Base-by-base conservation (phyloP, 2,797 vertebrate species). In the Sebastes oblongus region DNA sequence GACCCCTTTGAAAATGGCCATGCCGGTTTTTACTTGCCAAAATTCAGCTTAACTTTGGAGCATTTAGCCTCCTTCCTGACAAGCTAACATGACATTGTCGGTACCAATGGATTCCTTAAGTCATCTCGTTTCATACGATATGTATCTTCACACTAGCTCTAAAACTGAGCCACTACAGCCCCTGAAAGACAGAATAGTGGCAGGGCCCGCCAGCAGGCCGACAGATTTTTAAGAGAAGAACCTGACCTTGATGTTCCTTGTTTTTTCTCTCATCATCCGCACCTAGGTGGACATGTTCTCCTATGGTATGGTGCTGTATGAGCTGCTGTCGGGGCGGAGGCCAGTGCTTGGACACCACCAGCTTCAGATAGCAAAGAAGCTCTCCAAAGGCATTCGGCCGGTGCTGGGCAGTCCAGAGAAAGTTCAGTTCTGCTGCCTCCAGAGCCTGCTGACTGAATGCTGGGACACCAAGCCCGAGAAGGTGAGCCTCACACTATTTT, bases 391-490 rank as follows among this genome's bases (percentile, higher is more conserved):
- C 13, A 80, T 98, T 80, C 96, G 98, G 2, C 98, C 98, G 0
- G 67, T 88, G 1, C 96, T 99, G 34, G 98, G 97, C 30, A 92
- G 91, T 66, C 96, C 96, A 0, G 96, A 98, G 81, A 97, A 98
- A 79, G 97, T 99, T 24, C 97, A 99, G 93, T 98, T 98, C 78
- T 92, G 89, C 34, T 95, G 95, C 30, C 94, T 99, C 46, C 98
- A 99, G 79, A 93, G 86, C 0, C 91, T 99, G 66, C 96, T 99
- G 97, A 95, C 93, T 67, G 96, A 97, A 54, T 99, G 98, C 89
- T 99, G 98, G 98, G 97, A 99, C 93, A 99, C 97, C 1, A 99
- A 98, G 82, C 98, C 98, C 0, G 98, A 99, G 92, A 98, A 97
- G 97, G 98, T 99, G 91, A 76, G 16, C 4, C 39, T 7, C 3